Conservation (phyloP, 2,113 vertebrate species). For the Etia nguti region DNA sequence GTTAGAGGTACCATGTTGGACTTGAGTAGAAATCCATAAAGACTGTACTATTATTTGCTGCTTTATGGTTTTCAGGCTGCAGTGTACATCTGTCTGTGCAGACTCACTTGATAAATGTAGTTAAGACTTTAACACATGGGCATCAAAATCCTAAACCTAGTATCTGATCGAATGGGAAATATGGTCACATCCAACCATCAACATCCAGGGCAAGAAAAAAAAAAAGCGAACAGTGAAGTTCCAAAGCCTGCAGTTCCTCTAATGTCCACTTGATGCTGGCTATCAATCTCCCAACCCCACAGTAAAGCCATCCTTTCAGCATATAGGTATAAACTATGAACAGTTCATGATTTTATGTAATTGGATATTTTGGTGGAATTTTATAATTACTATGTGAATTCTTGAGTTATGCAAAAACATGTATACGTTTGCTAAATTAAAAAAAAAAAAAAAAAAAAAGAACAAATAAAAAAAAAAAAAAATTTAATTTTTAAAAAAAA, state of each 20-base stretch:
- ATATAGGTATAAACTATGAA: not conserved
- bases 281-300: not conserved
- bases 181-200: not conserved
- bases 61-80: not conserved
- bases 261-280: not conserved
- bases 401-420: not conserved
- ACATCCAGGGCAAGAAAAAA: not conserved
- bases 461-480: too few species aligned
- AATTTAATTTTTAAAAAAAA: too few species aligned
- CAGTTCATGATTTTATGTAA: not conserved
- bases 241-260: not conserved
- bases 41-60: not conserved
- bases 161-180: not conserved
- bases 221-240: accelerated
- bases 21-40: not conserved
- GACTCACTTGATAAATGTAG: not conserved
- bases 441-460: not conserved
- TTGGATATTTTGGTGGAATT: not conserved
- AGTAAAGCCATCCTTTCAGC: not conserved
- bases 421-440: not conserved
- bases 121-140: accelerated
- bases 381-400: not conserved
- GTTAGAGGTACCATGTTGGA: not conserved
- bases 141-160: not conserved
- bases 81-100: not conserved